These are phyloP conservation scores for Zenarchopterus dispar DNA, from an alignment of 2,797 vertebrate genomes.

Conservation along the genomic window DNA sequence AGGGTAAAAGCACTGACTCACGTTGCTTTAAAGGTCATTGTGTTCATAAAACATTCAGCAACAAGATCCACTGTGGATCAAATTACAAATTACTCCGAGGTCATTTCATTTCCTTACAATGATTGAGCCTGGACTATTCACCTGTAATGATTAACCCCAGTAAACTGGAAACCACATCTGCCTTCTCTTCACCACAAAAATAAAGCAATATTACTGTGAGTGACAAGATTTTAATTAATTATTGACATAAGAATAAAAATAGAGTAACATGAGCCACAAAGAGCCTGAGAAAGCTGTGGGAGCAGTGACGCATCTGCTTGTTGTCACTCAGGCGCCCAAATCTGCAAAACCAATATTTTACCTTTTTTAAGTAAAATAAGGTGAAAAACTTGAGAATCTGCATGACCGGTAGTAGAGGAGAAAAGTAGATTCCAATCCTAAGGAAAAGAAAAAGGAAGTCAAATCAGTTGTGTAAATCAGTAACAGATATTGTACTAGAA, in stretches of 20 bases:
- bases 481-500: too few relatives aligned
- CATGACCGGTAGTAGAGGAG: slow-evolving; percentile 92
- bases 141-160: slow-evolving; percentile 1
- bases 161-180: slow-evolving; percentile 16
- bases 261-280: slow-evolving; percentile 54
- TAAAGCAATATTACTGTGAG: slow-evolving; percentile 13
- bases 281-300: slow-evolving; percentile 1
- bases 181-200: slow-evolving; percentile 27
- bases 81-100: slow-evolving; percentile 39
- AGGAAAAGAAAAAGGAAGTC: slow-evolving; percentile 16
- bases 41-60: slow-evolving; percentile 62
- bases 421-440: slow-evolving; percentile 96
- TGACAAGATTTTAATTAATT: slow-evolving; percentile 60
- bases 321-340: slow-evolving; percentile 3
- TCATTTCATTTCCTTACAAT: slow-evolving; percentile 30
- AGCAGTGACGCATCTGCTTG: slow-evolving; percentile 10
- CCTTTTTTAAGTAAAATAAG: slow-evolving; percentile 94
- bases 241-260: slow-evolving; percentile 56
- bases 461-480: background rate
- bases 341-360: slow-evolving; percentile 67
- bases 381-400: slow-evolving; percentile 90
- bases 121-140: slow-evolving; percentile 16
- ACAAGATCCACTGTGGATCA: slow-evolving; percentile 27
- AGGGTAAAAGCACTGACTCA: slow-evolving; percentile 26
- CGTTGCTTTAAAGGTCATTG: slow-evolving; percentile 33